Evolutionary conservation across 2,113 vertebrate species (phyloP).

Genomic region (Todiramphus chloris): DNA sequence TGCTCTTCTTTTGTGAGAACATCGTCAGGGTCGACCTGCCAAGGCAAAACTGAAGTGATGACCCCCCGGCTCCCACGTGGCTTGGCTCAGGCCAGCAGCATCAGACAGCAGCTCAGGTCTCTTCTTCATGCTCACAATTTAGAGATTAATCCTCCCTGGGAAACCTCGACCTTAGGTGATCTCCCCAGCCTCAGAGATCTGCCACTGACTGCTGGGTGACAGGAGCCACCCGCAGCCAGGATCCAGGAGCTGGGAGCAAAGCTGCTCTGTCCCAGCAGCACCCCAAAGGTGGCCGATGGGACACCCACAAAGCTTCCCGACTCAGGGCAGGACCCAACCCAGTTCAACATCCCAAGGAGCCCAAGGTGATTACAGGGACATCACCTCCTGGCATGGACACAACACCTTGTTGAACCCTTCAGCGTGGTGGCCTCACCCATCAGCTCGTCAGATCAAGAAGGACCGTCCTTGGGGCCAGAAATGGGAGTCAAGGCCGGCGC

Average conservation of each 20-base stretch:
- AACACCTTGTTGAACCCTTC: accelerated
- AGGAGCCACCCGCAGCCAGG: accelerated
- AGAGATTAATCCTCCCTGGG: background rate
- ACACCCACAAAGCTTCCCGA: background rate
- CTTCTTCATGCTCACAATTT: background rate
- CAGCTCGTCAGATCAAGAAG: background rate
- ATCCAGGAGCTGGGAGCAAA: background rate
- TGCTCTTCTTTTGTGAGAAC: slow-evolving; percentile 91
- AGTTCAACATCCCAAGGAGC: background rate
- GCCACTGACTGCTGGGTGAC: background rate
- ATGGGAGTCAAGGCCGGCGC: background rate
- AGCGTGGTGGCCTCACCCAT: background rate
- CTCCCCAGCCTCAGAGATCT: background rate
- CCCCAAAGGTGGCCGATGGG: background rate
- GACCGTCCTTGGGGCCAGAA: background rate
- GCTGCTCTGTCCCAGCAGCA: background rate
- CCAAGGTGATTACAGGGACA: accelerated
- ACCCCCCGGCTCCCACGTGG: accelerated
- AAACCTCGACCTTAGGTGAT: background rate
- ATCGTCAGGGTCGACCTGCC: slow-evolving; percentile 87
- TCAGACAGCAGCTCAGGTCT: background rate
- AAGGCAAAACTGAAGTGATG: accelerated
- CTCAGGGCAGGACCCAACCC: background rate
- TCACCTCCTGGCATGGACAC: background rate
- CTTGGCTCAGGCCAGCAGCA: background rate